Evolutionary conservation across 2,888 invertebrate species (phyloP).

Genomic region (Ophioninae sp.): DNA sequence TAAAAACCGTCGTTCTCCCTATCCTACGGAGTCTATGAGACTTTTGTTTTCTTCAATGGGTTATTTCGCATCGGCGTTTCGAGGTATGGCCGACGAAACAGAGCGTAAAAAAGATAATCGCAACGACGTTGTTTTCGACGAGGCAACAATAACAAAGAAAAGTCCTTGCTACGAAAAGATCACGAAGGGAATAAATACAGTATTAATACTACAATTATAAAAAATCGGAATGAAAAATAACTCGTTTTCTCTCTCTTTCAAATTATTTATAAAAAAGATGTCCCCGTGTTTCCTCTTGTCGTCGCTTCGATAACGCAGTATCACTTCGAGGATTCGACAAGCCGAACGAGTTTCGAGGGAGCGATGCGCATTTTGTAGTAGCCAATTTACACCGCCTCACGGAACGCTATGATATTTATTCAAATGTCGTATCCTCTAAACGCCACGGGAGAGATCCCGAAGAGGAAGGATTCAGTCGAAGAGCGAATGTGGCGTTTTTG

Average conservation of each 20-base stretch:
- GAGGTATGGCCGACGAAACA: conserved; percentile 44
- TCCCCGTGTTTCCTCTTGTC: conserved; percentile 21
- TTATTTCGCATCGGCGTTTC: conserved; percentile 15
- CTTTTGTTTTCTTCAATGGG: conserved; percentile 4
- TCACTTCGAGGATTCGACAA: conserved; percentile 6
- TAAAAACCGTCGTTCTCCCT: conserved; percentile 52
- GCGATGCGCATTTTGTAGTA: conserved; percentile 19
- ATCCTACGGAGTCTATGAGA: conserved; percentile 42
- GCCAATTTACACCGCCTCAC: conserved; percentile 24
- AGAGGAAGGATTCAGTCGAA: conserved; percentile 26
- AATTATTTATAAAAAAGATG: conserved; percentile 8
- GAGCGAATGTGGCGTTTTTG: conserved; percentile 18
- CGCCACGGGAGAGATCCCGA: conserved; percentile 30
- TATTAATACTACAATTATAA: conserved; percentile 50
- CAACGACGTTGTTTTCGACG: conserved; percentile 26
- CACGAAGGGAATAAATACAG: conserved; percentile 18
- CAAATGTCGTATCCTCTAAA: conserved; percentile 24
- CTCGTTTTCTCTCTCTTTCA: background rate
- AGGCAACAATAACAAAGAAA: conserved; percentile 22
- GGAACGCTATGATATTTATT: conserved; percentile 24
- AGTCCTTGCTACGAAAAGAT: conserved; percentile 24
- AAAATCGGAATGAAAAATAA: conserved; percentile 42
- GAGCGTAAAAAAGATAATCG: conserved; percentile 49
- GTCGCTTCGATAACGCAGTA: background rate
- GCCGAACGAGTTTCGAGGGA: conserved; percentile 22